Evolutionary conservation across 2,113 vertebrate genomes (phyloP).

Genomic region (Urocitellus parryii): DNA sequence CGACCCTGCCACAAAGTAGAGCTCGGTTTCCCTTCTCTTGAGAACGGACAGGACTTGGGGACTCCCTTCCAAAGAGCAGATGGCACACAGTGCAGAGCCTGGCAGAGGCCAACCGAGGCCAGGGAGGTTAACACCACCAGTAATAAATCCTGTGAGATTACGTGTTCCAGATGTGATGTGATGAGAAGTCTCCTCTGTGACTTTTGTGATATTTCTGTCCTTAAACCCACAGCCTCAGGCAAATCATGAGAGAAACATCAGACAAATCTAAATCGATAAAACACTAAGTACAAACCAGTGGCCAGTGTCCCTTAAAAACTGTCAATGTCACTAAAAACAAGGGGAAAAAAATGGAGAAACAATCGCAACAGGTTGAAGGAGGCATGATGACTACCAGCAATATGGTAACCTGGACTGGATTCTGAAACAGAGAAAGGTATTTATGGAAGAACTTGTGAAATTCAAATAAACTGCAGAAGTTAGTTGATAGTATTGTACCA

Average conservation of each 20-base stretch:
- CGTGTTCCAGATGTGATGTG: no score
- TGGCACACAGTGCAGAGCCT: no score
- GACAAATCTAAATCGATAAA: neutral
- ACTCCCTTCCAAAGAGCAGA: no score
- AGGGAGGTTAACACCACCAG: no score
- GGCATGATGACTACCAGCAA: neutral
- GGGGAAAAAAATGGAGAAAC: neutral
- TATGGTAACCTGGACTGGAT: neutral
- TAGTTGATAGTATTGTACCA: neutral
- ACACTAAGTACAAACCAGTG: neutral
- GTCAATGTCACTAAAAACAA: neutral
- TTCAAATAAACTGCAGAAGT: neutral
- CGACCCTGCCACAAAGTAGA: no score
- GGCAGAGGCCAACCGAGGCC: no score
- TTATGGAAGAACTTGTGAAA: neutral
- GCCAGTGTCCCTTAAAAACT: neutral
- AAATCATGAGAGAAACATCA: neutral
- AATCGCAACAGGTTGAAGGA: neutral
- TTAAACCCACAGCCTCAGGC: no score
- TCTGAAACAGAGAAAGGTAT: neutral
- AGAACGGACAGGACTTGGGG: no score
- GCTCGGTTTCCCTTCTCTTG: no score
- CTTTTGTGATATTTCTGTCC: no score
- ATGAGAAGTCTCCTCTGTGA: no score
- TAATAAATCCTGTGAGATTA: no score